phyloP scores from a whole-genome alignment of 2,888 invertebrate species.

The Andrena bicolor region DNA sequence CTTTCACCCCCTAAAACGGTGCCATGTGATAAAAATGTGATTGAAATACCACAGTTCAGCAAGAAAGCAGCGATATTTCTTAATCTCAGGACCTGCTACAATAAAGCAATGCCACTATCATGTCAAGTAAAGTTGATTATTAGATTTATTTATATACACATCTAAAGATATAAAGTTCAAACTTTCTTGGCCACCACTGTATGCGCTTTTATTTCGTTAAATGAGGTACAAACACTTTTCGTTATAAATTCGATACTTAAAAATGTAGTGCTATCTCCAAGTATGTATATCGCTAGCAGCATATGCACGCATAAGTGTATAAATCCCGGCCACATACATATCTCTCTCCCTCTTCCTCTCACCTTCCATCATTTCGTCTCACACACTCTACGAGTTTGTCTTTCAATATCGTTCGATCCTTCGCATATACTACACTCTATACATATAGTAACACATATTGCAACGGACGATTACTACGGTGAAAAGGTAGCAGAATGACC shows the following conservation, averaged over 20 bases:
- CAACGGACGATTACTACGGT: conserved; percentile 37
- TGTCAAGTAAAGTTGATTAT: too few relatives aligned
- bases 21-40: too few relatives aligned
- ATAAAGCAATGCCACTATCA: too few relatives aligned
- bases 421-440: background rate
- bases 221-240: background rate
- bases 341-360: background rate
- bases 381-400: conserved; percentile 36
- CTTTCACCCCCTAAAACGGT: too few relatives aligned
- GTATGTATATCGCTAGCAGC: background rate
- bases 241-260: background rate
- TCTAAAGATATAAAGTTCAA: too few relatives aligned
- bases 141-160: too few relatives aligned
- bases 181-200: too few relatives aligned
- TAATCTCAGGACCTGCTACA: too few relatives aligned
- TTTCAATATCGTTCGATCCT: conserved; percentile 32
- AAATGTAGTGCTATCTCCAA: background rate
- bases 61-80: too few relatives aligned
- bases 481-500: conserved; percentile 10
- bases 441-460: conserved; percentile 12
- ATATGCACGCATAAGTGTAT: background rate
- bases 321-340: conserved; percentile 6
- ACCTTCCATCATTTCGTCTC: conserved; percentile 1
- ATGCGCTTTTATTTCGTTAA: background rate
- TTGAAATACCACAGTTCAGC: too few relatives aligned